Conservation (phyloP, 2,113 vertebrate species). For the Crotalus tigris region DNA sequence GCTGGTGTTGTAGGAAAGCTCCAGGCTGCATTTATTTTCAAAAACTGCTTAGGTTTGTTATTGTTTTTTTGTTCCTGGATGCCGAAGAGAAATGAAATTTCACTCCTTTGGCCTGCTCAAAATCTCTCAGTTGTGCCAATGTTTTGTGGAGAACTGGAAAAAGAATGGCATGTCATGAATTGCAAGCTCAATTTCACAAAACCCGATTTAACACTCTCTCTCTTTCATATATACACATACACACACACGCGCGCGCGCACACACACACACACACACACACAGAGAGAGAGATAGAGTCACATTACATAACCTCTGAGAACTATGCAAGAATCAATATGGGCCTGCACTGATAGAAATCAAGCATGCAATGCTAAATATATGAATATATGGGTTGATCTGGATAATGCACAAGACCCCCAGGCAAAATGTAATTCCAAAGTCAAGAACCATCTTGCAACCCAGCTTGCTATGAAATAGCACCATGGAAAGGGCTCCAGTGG, state of each 20-base stretch:
- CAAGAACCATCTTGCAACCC: not conserved
- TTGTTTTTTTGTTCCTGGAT: not conserved
- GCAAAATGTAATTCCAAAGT: not conserved
- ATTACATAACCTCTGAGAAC: not conserved
- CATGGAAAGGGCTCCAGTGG: not conserved
- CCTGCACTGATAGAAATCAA: not conserved
- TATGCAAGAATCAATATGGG: not conserved
- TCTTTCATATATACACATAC: not conserved
- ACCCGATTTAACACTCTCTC: not conserved
- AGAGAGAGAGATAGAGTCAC: conserved; percentile 17
- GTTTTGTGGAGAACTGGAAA: too few relatives aligned
- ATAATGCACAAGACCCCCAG: not conserved
- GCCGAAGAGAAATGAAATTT: not conserved
- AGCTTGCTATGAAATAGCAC: not conserved
- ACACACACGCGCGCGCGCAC: not conserved
- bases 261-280: not conserved
- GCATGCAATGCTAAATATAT: not conserved
- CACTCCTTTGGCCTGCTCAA: not conserved
- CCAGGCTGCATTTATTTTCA: not conserved
- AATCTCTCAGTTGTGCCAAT: too few relatives aligned
- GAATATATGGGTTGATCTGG: not conserved
- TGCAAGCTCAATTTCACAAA: not conserved
- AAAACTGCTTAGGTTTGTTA: not conserved
- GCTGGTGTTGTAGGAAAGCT: not conserved
- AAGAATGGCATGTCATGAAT: not conserved